Base-by-base conservation (phyloP, 2,888 invertebrate species). In the Agrypnus murinus region DNA sequence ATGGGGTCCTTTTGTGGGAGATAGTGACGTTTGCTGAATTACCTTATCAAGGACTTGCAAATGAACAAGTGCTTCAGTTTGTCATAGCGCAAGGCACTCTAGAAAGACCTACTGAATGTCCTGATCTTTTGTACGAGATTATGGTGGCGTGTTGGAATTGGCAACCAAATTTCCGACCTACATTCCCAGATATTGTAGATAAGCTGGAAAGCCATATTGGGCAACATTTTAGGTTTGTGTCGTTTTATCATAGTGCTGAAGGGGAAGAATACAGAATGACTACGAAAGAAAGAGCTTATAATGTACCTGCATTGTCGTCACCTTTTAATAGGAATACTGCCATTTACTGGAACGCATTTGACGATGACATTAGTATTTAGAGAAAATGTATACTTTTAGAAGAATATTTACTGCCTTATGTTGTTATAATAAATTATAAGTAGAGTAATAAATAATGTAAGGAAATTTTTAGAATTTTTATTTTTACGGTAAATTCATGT, bases 1-100 rank as follows among this genome's bases (percentile, higher is more conserved):
- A 89, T 81, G 93, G 93, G 0, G 88, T 93, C 10, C 92, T 93
- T 5, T 82, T 95, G 15, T 95, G 93, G 90, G 94, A 94, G 82
- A 93, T 95, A 86, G 84, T 81, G 1, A 94, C 93, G 0, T 85
- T 93, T 55, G 94, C 92, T 1, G 91, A 91, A 72, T 92, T 93
- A 80, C 94, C 94, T 0, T 94, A 94, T 81, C 92, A 92, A 81
- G 90, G 89, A 0, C 81, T 88, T 65, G 83, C 90, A 38, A 92
- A 93, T 84, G 92, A 92, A 74, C 87, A 89, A 73, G 89, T 92
- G 5, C 83, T 91, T 12, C 84, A 86, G 43, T 87, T 87, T 75
- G 90, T 92, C 0, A 84, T 88, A 10, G 86, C 87, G 14, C 89
- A 89, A 45, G 88, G 89, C 0, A 86, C 88, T 7, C 86, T 93